Percentiles rank a stretch among this genome's conserved stretches.
Evolutionary conservation across 2,888 invertebrate genomes (phyloP).

Genomic region (Eueremaeus valkanovi): DNA sequence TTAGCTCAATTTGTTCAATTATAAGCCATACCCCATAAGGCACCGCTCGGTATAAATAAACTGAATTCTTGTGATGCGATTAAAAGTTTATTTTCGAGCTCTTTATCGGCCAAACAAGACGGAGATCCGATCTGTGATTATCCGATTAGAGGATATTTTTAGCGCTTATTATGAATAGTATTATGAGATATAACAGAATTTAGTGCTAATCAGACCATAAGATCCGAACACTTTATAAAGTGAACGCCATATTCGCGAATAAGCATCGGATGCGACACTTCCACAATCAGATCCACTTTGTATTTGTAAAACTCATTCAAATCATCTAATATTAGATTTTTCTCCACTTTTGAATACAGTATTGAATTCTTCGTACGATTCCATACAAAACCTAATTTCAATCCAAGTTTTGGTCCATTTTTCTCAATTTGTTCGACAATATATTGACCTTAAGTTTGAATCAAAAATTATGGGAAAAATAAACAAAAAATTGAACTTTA

Average conservation of each 20-base stretch:
- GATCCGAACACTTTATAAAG: constrained; percentile 55
- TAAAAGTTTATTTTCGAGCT: constrained; percentile 51
- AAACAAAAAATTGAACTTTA: constrained; percentile 15
- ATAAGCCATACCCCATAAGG: constrained; percentile 56
- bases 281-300: constrained; percentile 55
- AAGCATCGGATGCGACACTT: constrained; percentile 59
- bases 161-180: too few species aligned
- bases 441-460: constrained; percentile 51
- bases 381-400: constrained; percentile 56
- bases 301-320: constrained; percentile 32
- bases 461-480: constrained; percentile 10
- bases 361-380: constrained; percentile 52
- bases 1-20: too few species aligned
- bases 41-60: constrained; percentile 57
- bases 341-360: constrained; percentile 47
- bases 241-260: constrained; percentile 53
- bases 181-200: not conserved
- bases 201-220: constrained; percentile 52
- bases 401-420: constrained; percentile 45
- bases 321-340: constrained; percentile 30
- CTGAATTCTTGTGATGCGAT: constrained; percentile 51
- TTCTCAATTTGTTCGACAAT: constrained; percentile 51
- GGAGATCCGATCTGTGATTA: constrained; percentile 57
- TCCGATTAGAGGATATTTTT: not conserved
- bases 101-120: constrained; percentile 56